Evolutionary conservation across 2,113 vertebrate species (phyloP), one percentile per base, ranked within the genome.

Genomic region (Sciurus niger): DNA sequence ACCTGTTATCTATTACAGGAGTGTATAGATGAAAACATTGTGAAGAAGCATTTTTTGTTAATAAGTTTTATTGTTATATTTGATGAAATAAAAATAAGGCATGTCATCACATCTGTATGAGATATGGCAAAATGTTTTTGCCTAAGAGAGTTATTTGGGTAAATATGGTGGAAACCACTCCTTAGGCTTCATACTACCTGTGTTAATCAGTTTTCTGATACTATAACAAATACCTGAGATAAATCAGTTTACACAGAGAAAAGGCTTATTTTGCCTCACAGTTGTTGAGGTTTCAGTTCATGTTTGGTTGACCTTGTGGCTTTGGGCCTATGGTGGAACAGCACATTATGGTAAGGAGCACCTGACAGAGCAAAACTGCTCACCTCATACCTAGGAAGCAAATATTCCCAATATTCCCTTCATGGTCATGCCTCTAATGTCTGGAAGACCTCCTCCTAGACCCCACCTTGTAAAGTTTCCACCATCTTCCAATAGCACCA

Each of bases 121-220:
- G 34, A 25, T 67, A 53, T 34, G 70, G 25, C 6, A 46, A 77
- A 93, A 48, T 84, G n/a, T 89, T 70, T 43, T 89, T 46, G 40
- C 89, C 34, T 86, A 70, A 82, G 65, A 83, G 34, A 82, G 60
- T 79, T 84, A 53, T 92, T 65, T 79, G 83, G 40, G 37, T 84
- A 65, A 94, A 34, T 89, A 73, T 91, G 88, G 53, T 48, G 60
- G 4, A 4, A 82, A 63, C 24, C 24, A 30, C 37, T 32, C 30
- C 43, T 58, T 86, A 48, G n/a, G 63, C 14, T 40, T 63, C 70
- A 14, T 65, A 65, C 13, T 67, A 48, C 72, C 48, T 3, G 14
- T 48, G 12, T 53, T 17, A 70, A 65, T 70, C 46, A 73, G 65
- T 68, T 68, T 68, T 68, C 32, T 12, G 14, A 14, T 68, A 68